These are phyloP conservation scores for Jaculus jaculus DNA, from an alignment of 2,113 vertebrate species.

Conservation along the genomic window DNA sequence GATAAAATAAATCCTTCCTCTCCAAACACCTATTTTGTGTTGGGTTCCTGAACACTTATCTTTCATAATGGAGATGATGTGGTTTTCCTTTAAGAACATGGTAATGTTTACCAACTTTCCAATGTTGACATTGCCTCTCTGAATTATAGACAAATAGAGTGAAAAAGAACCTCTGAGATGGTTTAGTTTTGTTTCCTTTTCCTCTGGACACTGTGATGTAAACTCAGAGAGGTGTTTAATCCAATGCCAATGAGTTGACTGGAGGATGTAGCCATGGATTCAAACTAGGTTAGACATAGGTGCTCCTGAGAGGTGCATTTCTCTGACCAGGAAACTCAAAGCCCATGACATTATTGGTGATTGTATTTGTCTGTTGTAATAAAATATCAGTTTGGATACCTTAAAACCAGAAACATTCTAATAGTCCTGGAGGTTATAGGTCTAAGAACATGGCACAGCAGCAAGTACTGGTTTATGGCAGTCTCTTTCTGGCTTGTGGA, in stretches of 20 bases:
- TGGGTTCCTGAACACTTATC: not conserved
- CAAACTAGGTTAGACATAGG: not conserved
- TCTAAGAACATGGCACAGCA: not conserved
- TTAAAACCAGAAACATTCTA: conserved; percentile 2
- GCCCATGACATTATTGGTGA: not conserved
- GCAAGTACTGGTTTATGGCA: not conserved
- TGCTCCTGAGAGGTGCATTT: not conserved
- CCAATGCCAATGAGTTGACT: not conserved
- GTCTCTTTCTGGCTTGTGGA: not conserved
- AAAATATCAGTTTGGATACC: not conserved
- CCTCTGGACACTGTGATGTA: not conserved
- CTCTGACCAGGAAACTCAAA: not conserved
- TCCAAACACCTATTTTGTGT: no score
- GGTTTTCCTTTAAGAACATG: not conserved
- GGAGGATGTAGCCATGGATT: not conserved
- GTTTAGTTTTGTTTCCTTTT: not conserved
- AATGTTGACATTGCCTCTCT: not conserved
- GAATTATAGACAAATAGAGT: not conserved
- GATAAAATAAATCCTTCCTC: no score
- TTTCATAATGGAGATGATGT: not conserved
- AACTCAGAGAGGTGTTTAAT: not conserved
- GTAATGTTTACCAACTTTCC: not conserved
- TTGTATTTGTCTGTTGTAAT: not conserved
- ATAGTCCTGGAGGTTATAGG: not conserved
- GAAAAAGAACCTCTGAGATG: not conserved